Conservation (phyloP, 2,797 vertebrate genomes). For the Pseudomugil tenellus region DNA sequence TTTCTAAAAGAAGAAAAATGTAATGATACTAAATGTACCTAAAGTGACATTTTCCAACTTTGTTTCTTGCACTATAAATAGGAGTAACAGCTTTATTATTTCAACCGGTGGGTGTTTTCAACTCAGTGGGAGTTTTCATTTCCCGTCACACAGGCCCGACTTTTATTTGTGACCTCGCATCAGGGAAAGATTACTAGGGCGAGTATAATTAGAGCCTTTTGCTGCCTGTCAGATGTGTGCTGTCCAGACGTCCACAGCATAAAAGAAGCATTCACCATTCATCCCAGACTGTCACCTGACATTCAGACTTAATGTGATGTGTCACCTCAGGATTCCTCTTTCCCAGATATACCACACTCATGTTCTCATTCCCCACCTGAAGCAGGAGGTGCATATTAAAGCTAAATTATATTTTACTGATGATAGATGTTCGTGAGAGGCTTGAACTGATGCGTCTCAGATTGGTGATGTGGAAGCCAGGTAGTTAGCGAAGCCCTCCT, state of each 20-base stretch:
- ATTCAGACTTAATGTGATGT: slow-evolving; percentile 55
- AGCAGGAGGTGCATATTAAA: slow-evolving; percentile 30
- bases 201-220: slow-evolving; percentile 55
- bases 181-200: slow-evolving; percentile 43
- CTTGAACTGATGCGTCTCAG: slow-evolving; percentile 35
- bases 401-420: slow-evolving; percentile 38
- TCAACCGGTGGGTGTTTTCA: slow-evolving; percentile 17
- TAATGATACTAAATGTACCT: too few species aligned
- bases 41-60: not conserved
- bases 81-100: slow-evolving; percentile 29
- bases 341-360: slow-evolving; percentile 46
- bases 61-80: not conserved
- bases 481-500: slow-evolving; percentile 14
- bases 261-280: slow-evolving; percentile 48
- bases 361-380: slow-evolving; percentile 42
- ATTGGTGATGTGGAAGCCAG: slow-evolving; percentile 35
- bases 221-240: slow-evolving; percentile 48
- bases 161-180: slow-evolving; percentile 36
- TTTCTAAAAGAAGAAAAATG: not conserved
- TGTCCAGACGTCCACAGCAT: slow-evolving; percentile 44
- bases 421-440: slow-evolving; percentile 42
- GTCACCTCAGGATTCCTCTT: slow-evolving; percentile 53
- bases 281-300: slow-evolving; percentile 54
- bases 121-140: slow-evolving; percentile 17
- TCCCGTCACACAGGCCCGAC: slow-evolving; percentile 32